phyloP scores from a whole-genome alignment of 2,888 invertebrate species.

The Gastracanthus pulcherrimus region DNA sequence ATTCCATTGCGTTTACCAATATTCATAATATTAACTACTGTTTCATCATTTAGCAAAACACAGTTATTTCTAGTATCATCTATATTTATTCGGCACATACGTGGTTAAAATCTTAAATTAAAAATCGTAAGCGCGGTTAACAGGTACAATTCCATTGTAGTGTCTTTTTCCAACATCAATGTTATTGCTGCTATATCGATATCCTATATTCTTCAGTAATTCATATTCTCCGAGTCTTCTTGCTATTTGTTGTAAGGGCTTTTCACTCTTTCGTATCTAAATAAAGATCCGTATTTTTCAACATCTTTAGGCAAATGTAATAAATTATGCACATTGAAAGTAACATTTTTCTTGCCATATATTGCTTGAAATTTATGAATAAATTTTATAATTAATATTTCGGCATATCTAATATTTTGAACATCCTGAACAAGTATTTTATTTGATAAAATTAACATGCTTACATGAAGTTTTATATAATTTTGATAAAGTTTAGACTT shows the following conservation, averaged over 20 bases:
- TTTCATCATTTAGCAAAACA: conserved; percentile 2
- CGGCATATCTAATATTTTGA: conserved; percentile 25
- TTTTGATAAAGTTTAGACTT: no score
- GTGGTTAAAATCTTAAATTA: conserved; percentile 19
- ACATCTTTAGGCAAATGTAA: conserved; percentile 67
- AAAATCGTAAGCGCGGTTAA: not conserved
- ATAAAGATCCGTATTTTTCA: conserved; percentile 62
- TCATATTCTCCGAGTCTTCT: not conserved
- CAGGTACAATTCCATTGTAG: not conserved
- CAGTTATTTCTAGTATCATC: not conserved
- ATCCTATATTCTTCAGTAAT: not conserved
- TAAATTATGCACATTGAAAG: conserved; percentile 68
- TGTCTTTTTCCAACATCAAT: conserved; percentile 1
- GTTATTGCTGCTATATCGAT: not conserved
- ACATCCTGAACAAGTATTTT: not conserved
- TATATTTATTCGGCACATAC: not conserved
- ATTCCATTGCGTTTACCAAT: conserved; percentile 1
- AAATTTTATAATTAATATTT: conserved; percentile 57
- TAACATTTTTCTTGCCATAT: conserved; percentile 42
- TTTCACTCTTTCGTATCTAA: conserved; percentile 59
- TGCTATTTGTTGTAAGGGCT: conserved; percentile 43
- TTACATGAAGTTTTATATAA: not conserved
- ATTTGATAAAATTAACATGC: not conserved
- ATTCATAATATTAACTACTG: conserved; percentile 18
- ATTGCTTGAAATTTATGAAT: conserved; percentile 61